These are phyloP conservation scores for Nixonia krombeini DNA, from an alignment of 1,140 invertebrate species.

Conservation along the genomic window DNA sequence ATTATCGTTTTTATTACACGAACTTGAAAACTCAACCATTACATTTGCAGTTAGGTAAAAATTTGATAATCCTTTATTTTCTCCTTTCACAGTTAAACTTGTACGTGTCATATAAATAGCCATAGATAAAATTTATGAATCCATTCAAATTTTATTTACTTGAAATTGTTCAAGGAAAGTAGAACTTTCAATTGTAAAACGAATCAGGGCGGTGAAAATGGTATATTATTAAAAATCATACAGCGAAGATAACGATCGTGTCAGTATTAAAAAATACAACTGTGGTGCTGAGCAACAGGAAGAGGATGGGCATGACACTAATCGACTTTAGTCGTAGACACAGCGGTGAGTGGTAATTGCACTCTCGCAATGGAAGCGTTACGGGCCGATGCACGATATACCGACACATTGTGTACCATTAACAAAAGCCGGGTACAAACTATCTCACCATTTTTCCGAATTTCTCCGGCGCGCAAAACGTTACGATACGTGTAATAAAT, in stretches of 20 bases:
- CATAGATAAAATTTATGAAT: too few species aligned
- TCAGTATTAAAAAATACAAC: conserved; percentile 32
- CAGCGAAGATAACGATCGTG: conserved; percentile 29
- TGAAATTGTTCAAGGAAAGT: not conserved
- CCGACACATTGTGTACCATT: conserved; percentile 34
- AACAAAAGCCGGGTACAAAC: conserved; percentile 34
- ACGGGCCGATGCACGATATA: conserved; percentile 46
- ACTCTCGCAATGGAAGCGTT: conserved; percentile 45
- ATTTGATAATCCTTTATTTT: too few species aligned
- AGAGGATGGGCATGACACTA: conserved; percentile 64
- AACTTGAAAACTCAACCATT: too few species aligned
- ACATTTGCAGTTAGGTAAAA: too few species aligned
- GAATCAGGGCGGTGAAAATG: not conserved
- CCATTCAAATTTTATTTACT: too few species aligned
- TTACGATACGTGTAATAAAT: too few species aligned
- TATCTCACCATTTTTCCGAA: conserved; percentile 15
- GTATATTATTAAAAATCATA: conserved; percentile 13
- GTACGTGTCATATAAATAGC: too few species aligned
- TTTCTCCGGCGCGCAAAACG: too few species aligned
- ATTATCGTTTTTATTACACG: too few species aligned
- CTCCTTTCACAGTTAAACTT: too few species aligned
- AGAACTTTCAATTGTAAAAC: not conserved
- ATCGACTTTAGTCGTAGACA: conserved; percentile 50
- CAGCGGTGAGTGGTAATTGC: conserved; percentile 44
- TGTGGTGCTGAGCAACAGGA: conserved; percentile 50